Percentiles rank a stretch among this genome's conserved stretches.
These are phyloP conservation scores for Nasonia vitripennis DNA, from an alignment of 1,140 invertebrate genomes.

Conservation along the genomic window DNA sequence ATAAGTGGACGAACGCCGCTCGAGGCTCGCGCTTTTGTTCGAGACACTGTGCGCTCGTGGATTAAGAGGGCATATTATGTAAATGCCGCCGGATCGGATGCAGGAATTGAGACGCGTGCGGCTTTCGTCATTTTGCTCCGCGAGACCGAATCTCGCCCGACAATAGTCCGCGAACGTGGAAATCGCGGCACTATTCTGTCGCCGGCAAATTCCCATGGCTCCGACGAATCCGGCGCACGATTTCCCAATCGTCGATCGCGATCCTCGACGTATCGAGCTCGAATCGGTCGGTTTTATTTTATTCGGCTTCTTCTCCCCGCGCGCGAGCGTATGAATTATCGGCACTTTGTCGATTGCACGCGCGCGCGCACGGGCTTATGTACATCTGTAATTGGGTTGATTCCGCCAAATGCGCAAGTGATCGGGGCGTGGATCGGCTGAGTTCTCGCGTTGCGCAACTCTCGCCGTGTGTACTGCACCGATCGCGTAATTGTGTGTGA, in stretches of 20 bases:
- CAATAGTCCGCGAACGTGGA: too few species aligned
- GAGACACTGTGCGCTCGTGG: neutral
- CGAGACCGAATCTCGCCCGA: too few species aligned
- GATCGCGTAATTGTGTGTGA: neutral
- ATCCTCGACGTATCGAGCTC: neutral
- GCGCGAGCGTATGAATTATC: too few species aligned
- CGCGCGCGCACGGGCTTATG: too few species aligned
- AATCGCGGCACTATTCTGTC: too few species aligned
- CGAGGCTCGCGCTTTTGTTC: slow-evolving; percentile 4
- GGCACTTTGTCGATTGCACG: neutral
- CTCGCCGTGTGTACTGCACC: neutral
- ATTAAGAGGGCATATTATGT: neutral
- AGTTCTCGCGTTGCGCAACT: neutral
- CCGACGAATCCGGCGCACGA: too few species aligned
- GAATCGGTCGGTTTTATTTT: neutral
- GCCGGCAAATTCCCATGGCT: neutral
- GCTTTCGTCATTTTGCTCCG: too few species aligned
- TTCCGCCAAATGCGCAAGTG: neutral
- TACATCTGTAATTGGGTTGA: neutral
- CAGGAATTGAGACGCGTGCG: neutral
- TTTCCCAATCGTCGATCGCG: neutral
- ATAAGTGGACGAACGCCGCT: neutral
- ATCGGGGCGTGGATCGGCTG: neutral
- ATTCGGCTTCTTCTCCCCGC: neutral
- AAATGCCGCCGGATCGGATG: neutral